These are phyloP conservation scores for Polydrusus tereticollis DNA, from an alignment of 2,888 invertebrate genomes.

Conservation along the genomic window DNA sequence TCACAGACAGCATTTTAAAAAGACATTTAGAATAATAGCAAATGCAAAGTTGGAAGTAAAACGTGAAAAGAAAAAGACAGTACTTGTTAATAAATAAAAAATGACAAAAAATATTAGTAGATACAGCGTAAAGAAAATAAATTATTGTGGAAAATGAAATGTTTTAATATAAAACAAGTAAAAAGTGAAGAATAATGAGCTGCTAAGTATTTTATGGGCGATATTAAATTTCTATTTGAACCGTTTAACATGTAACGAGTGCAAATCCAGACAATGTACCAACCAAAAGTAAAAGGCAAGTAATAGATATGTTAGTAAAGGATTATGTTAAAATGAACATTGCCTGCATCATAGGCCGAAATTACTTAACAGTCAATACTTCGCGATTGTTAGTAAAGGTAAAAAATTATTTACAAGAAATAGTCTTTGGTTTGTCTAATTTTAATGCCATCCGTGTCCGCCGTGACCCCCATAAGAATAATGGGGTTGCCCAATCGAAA, in stretches of 20 bases:
- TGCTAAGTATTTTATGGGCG: background rate
- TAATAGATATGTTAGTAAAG: background rate
- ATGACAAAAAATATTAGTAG: background rate
- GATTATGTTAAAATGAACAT: background rate
- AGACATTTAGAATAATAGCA: background rate
- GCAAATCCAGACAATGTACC: background rate
- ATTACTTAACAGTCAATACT: background rate
- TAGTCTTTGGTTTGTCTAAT: constrained; percentile 22
- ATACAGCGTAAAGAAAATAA: constrained; percentile 18
- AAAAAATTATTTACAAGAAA: background rate
- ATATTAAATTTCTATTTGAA: no score
- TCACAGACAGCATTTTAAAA: background rate
- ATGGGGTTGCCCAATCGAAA: constrained; percentile 56
- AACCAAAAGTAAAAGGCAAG: no score
- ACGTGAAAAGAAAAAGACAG: no score
- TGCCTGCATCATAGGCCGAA: background rate
- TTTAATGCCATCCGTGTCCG: constrained; percentile 43
- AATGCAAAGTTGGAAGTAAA: background rate
- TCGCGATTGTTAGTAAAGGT: background rate
- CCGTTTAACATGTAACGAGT: no score
- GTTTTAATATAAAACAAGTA: constrained; percentile 16
- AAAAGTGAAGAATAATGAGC: background rate
- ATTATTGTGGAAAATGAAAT: constrained; percentile 8
- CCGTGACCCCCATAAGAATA: constrained; percentile 48
- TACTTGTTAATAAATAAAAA: background rate